Base-by-base conservation (phyloP, 1,140 invertebrate genomes). In the Drosophila leontia region DNA sequence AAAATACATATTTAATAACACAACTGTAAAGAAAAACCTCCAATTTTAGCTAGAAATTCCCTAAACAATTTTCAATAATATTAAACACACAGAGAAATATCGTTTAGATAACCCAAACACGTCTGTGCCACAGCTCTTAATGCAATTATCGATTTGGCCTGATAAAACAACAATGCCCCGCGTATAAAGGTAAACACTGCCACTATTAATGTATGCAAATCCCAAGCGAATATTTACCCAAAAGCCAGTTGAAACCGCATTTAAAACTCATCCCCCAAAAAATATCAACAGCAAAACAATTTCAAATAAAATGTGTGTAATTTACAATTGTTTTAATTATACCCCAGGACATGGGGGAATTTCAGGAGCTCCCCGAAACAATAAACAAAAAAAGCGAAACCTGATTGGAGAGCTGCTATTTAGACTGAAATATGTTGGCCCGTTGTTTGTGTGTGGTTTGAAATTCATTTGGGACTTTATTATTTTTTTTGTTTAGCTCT, bases 301-400 rank as follows among this genome's bases (percentile, higher is more conserved):
- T 58, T 72, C 45, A 72, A 51, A 60, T 74, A 60, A 56, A 74
- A 74, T 74, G 68, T 72, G 55, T 72, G 55, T 60, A 72, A 72
- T 44, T 71, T 44, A 60, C 53, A 72, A 71, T 48, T 71, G 69
- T 72, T 74, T 74, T 72, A 74, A 74, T 74, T 74, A 72, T 60
- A 42, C 32, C 55, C 9, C 32, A 32, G 26, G 11, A n/a, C 60
- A 45, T 9, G 29, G 12, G 44, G 23, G 42, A 45, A 17, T 59
- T 19, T 13, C 17, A 2, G 65, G n/a, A 29, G n/a, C 17, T 8
- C 29, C 26, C 12, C 35, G 8, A 41, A 70, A 71, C 51, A 50
- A 72, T 51, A 63, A 69, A 64, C 59, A 44, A 44, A 34, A 64
- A 17, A 45, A 45, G 11, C 19, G 6, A 23, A 41, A 39, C 65